Evolutionary conservation across 2,888 invertebrate species (phyloP).

Genomic region (Diarsia rubi): DNA sequence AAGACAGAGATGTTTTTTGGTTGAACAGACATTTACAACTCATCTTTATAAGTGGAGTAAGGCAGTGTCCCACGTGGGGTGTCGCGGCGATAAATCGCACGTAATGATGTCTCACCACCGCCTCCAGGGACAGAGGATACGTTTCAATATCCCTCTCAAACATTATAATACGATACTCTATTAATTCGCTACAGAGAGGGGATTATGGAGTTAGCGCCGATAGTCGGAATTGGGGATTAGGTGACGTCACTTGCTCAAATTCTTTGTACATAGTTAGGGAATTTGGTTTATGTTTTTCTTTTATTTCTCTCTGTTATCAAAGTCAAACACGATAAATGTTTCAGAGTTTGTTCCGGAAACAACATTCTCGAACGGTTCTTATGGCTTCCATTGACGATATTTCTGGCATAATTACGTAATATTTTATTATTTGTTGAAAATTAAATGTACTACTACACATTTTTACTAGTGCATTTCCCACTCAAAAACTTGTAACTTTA

Average conservation of each 20-base stretch:
- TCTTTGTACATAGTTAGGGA: not conserved
- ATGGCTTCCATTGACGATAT: not conserved
- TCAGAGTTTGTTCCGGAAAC: not conserved
- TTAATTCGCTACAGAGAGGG: conserved; percentile 26
- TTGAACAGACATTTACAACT: conserved; percentile 1
- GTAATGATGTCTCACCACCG: conserved; percentile 43
- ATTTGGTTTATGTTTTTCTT: not conserved
- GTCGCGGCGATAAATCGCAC: conserved; percentile 45
- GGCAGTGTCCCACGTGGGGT: conserved; percentile 24
- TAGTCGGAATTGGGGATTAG: conserved; percentile 1
- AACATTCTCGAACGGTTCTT: not conserved
- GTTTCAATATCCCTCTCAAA: conserved; percentile 53
- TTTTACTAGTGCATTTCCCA: not conserved
- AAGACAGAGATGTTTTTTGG: not conserved
- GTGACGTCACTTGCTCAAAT: not conserved
- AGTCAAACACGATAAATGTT: not conserved
- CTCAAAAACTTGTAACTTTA: not conserved
- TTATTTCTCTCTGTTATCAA: not conserved
- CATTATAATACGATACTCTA: conserved; percentile 36
- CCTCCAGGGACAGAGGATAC: conserved; percentile 30
- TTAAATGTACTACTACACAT: not conserved
- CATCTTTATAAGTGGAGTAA: conserved; percentile 9
- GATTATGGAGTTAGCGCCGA: conserved; percentile 17
- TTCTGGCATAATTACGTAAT: not conserved
- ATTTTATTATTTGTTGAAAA: not conserved